Conservation (phyloP, 2,888 invertebrate genomes). For the Pseudococcus longispinus region DNA sequence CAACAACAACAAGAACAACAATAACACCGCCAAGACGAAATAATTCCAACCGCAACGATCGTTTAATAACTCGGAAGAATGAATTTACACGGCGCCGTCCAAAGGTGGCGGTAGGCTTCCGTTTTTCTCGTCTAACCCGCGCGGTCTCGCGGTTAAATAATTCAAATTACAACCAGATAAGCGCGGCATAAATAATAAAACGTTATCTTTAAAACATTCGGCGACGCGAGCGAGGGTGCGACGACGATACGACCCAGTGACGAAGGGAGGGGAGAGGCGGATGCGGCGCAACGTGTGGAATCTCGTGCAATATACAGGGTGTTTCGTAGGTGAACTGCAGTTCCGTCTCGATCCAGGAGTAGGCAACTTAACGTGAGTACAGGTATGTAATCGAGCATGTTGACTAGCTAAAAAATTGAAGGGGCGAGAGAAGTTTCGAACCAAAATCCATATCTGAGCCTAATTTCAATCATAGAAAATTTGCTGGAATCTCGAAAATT, state of each 20-base stretch:
- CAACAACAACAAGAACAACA: neutral
- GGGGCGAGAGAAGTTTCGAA: too few species aligned
- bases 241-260: neutral
- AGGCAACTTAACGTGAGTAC: too few species aligned
- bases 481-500: too few species aligned
- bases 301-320: neutral
- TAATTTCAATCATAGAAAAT: too few species aligned
- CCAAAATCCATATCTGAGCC: too few species aligned
- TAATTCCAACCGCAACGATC: slow-evolving; percentile 43
- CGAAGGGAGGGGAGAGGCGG: neutral
- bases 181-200: slow-evolving; percentile 49
- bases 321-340: too few species aligned
- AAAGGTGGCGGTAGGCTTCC: slow-evolving; percentile 33
- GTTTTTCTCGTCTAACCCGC: slow-evolving; percentile 45
- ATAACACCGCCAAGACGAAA: neutral
- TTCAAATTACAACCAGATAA: slow-evolving; percentile 54
- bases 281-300: neutral
- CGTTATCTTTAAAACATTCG: slow-evolving; percentile 51
- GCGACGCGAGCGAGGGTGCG: neutral
- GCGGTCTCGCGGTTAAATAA: slow-evolving; percentile 51
- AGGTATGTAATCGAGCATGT: too few species aligned
- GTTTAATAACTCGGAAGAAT: slow-evolving; percentile 54
- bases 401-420: too few species aligned
- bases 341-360: too few species aligned
- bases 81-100: slow-evolving; percentile 37